Base-by-base conservation (phyloP, 2,797 vertebrate species). In the Manis pentadactyla region DNA sequence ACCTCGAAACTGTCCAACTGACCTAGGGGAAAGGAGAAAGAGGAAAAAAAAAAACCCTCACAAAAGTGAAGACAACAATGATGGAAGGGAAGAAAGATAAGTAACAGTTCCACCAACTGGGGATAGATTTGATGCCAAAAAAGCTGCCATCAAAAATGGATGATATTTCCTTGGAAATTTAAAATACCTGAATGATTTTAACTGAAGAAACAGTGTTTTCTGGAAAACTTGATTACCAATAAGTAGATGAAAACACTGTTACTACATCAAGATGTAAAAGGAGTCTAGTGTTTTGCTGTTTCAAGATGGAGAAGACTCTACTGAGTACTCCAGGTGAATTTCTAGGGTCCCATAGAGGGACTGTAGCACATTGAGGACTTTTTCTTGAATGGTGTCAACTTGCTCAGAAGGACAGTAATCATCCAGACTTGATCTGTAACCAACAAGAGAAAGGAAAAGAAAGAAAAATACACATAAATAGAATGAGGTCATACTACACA, bases 331-430 rank as follows among this genome's bases (percentile, higher is more conserved):
- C 95, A 99, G 98, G 96, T 99, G 99, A 96, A 99, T 93, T 51
- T 99, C 99, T 97, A 99, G 97, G 1, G 97, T 68, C 74, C 99
- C 99, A 17, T 99, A 99, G 34, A 99, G 96, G 0, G 97, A 97
- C 88, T 87, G 98, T 0, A 99, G 98, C 19, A 99, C 83, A 49
- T 4, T 71, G 66, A 99, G 98, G 68, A 99, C 98, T 95, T 98
- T 98, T 94, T 98, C 99, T 97, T 99, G 99, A 97, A 99, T 99
- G 13, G 97, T 97, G 57, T 99, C 98, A 97, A 99, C 99, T 98
- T 99, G 99, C 87, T 99, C 99, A 31, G 98, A 97, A 55, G 99
- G 99, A 94, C 99, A 99, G 96, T 99, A 99, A 55, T 99, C 99
- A 98, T 99, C 99, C 61, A 99, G 98, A 98, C 99, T 99, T 82